Percentiles rank a stretch among this genome's conserved stretches.
Conservation (phyloP, 1,140 invertebrate genomes). For the Probaryconus sp. region DNA sequence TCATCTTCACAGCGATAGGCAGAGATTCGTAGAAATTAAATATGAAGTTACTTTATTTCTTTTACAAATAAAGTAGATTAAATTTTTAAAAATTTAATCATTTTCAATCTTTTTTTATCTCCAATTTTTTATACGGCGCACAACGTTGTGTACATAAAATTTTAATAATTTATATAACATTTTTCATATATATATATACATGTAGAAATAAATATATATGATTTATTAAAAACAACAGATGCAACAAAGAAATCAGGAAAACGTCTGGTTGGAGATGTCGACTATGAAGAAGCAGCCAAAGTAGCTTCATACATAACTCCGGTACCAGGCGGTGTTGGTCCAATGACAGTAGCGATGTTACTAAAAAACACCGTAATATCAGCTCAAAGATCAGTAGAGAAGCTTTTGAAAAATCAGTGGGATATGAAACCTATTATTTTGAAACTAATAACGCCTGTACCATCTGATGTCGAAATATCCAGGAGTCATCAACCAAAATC, state of each 20-base stretch:
- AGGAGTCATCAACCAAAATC: slow-evolving; percentile 92
- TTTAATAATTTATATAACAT: too few species aligned
- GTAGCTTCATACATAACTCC: slow-evolving; percentile 95
- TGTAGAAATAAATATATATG: too few species aligned
- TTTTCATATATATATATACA: too few species aligned
- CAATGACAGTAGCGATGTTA: slow-evolving; percentile 99
- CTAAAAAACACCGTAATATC: slow-evolving; percentile 96
- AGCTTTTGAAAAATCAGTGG: slow-evolving; percentile 81
- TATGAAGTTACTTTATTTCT: too few species aligned
- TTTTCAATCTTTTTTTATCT: too few species aligned
- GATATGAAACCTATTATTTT: slow-evolving; percentile 81
- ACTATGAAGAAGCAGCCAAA: slow-evolving; percentile 87
- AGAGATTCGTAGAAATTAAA: too few species aligned
- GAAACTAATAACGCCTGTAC: slow-evolving; percentile 82
- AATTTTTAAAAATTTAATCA: too few species aligned
- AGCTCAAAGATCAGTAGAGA: slow-evolving; percentile 82
- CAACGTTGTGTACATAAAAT: too few species aligned
- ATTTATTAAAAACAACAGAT: too few species aligned
- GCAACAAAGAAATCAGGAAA: slow-evolving; percentile 89
- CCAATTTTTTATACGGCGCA: too few species aligned
- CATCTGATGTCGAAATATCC: slow-evolving; percentile 94
- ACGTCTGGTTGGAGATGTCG: slow-evolving; percentile 96
- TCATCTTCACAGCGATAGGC: too few species aligned
- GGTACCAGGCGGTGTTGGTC: slow-evolving; percentile 98
- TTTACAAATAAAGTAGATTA: too few species aligned